Evolutionary conservation across 2,797 vertebrate species (phyloP), one percentile per base, ranked within the genome.

Genomic region (Eleutherodactylus coqui): DNA sequence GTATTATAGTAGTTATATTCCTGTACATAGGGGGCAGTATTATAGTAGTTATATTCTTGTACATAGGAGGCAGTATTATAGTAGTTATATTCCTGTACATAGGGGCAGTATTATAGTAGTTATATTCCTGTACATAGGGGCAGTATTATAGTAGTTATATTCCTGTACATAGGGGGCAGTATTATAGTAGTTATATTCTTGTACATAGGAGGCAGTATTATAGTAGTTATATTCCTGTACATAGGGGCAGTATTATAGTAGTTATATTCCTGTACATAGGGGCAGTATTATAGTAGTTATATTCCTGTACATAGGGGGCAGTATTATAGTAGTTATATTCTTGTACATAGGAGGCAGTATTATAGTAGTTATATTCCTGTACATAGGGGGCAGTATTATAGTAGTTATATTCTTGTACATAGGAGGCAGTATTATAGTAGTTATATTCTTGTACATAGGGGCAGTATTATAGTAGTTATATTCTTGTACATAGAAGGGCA

Each of bases 251-350:
- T 69, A 69, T 69, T 69, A 69, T 69, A 69, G 64, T 69, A 69
- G 62, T 67, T 67, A 67, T 67, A 67, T 67, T 36, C 62, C 19
- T 67, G 62, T 67, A 67, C 14, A 67, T 67, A 67, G 62, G 62
- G 8, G 62, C 62, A 67, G 62, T 67, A 36, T 69, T 69, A 69
- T 69, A 69, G 64, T 69, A 69, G 64, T 69, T 69, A 69, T 69
- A 69, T 69, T 38, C 32, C 38, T 69, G 64, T 69, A 69, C 36
- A 41, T n/a, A 19, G 11, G 34, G 64, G 2, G 64, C 64, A 69
- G 64, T 69, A 69, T 38, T 69, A 69, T 69, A 69, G 64, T 38
- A 69, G 64, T 69, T 69, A 69, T 69, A 69, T 69, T 36, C 16
- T 67, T 67, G 64, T 67, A 67, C 17, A 64, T 64, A 64, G 60